Percentiles rank a stretch among this genome's conserved stretches.
Evolutionary conservation across 2,888 invertebrate genomes (phyloP).

Genomic region (Eumacrocentrus americanus): DNA sequence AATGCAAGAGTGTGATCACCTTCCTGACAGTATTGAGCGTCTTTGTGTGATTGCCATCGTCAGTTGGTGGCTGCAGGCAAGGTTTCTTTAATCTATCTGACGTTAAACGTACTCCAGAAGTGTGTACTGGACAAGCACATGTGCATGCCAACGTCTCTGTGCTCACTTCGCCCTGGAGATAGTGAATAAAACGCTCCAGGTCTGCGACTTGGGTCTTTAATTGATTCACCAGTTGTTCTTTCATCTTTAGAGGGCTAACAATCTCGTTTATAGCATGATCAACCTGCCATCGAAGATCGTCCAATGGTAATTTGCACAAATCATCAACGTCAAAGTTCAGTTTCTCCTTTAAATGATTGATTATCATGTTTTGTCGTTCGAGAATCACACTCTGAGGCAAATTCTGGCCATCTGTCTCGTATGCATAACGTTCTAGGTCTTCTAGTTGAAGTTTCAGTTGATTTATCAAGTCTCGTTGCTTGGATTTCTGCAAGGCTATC

Average conservation of each 20-base stretch:
- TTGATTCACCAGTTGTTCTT: conserved; percentile 94
- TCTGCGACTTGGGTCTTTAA: conserved; percentile 97
- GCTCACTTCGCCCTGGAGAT: conserved; percentile 80
- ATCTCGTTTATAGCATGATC: conserved; percentile 90
- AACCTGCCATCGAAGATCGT: conserved; percentile 86
- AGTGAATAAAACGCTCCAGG: conserved; percentile 94
- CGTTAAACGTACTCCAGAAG: conserved; percentile 44
- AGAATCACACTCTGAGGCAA: conserved; percentile 79
- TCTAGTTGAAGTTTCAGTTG: conserved; percentile 89
- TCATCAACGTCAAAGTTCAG: conserved; percentile 87
- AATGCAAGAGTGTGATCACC: conserved; percentile 87
- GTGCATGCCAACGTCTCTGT: conserved; percentile 64
- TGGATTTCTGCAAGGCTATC: conserved; percentile 69
- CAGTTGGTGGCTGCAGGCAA: conserved; percentile 36
- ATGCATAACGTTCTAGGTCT: conserved; percentile 91
- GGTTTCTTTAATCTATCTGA: conserved; percentile 45
- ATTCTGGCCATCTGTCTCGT: conserved; percentile 83
- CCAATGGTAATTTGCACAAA: conserved; percentile 74
- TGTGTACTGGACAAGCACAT: conserved; percentile 62
- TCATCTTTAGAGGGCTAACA: conserved; percentile 92
- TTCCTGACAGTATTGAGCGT: conserved; percentile 83
- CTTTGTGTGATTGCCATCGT: conserved; percentile 63
- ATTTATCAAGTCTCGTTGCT: conserved; percentile 82
- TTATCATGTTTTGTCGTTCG: conserved; percentile 87
- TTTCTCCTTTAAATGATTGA: conserved; percentile 82